Conservation (phyloP, 2,888 invertebrate species). For the Orthosia incerta region DNA sequence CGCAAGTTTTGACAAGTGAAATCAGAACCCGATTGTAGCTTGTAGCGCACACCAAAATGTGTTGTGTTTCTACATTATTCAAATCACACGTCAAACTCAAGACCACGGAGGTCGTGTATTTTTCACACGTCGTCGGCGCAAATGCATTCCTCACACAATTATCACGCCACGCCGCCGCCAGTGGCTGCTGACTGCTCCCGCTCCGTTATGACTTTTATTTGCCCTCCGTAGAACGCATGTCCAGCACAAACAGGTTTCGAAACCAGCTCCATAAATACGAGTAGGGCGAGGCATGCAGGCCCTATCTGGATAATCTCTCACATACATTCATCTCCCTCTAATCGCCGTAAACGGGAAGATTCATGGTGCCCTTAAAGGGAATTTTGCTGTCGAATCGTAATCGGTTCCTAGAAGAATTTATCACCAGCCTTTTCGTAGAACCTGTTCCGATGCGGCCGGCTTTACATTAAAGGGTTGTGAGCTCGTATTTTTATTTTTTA, state of each 20-base stretch:
- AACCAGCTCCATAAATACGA: constrained; percentile 78
- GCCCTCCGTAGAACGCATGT: constrained; percentile 79
- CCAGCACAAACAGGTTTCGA: constrained; percentile 76
- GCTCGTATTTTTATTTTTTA: constrained; percentile 68
- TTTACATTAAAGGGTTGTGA: constrained; percentile 66
- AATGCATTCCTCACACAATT: constrained; percentile 83
- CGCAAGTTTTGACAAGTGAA: constrained; percentile 60
- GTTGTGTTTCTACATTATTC: constrained; percentile 59
- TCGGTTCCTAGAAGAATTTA: constrained; percentile 86
- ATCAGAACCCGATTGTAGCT: constrained; percentile 56
- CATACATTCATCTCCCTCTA: constrained; percentile 84
- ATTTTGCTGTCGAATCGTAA: constrained; percentile 85
- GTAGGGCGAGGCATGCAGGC: constrained; percentile 74
- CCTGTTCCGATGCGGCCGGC: constrained; percentile 70
- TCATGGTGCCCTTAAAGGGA: constrained; percentile 83
- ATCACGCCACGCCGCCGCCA: constrained; percentile 61
- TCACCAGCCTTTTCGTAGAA: constrained; percentile 80
- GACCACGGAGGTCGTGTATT: constrained; percentile 68
- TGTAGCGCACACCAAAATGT: constrained; percentile 48
- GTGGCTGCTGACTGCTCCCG: constrained; percentile 73
- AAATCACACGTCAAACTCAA: constrained; percentile 62
- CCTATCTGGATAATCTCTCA: constrained; percentile 82
- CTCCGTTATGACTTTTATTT: constrained; percentile 87
- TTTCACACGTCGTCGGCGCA: constrained; percentile 74
- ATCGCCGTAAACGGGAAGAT: constrained; percentile 83